These are phyloP conservation scores for Boloria euphrosyne DNA, from an alignment of 2,888 invertebrate species.

Conservation along the genomic window DNA sequence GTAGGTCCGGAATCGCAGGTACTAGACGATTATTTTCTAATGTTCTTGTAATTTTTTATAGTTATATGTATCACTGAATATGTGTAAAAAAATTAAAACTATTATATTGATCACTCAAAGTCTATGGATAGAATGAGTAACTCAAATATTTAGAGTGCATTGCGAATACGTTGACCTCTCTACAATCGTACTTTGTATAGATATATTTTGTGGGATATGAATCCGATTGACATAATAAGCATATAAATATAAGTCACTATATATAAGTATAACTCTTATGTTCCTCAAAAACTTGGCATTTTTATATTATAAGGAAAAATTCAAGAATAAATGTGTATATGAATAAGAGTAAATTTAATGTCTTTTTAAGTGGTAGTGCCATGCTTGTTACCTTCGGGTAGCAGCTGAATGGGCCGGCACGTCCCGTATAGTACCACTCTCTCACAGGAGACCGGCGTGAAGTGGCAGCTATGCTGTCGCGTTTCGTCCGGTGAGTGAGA, in stretches of 20 bases:
- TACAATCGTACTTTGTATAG: constrained; percentile 52
- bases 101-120: constrained; percentile 5
- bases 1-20: constrained; percentile 7
- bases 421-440: no score
- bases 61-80: background rate
- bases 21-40: constrained; percentile 9
- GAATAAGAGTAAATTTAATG: no score
- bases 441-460: no score
- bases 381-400: no score
- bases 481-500: no score
- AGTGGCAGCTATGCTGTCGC: no score
- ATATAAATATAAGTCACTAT: background rate
- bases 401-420: no score
- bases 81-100: background rate
- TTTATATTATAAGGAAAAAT: no score
- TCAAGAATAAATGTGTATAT: no score
- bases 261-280: no score
- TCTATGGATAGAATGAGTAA: constrained; percentile 50
- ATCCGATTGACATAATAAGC: background rate
- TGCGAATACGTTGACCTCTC: constrained; percentile 68
- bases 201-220: constrained; percentile 27
- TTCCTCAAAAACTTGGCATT: no score
- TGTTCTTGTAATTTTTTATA: constrained; percentile 22
- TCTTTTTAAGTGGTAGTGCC: no score
- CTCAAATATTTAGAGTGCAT: constrained; percentile 54